Evolutionary conservation across 2,888 invertebrate species (phyloP), one percentile per base, ranked within the genome.

Genomic region (Cosmorhoe ocellata): DNA sequence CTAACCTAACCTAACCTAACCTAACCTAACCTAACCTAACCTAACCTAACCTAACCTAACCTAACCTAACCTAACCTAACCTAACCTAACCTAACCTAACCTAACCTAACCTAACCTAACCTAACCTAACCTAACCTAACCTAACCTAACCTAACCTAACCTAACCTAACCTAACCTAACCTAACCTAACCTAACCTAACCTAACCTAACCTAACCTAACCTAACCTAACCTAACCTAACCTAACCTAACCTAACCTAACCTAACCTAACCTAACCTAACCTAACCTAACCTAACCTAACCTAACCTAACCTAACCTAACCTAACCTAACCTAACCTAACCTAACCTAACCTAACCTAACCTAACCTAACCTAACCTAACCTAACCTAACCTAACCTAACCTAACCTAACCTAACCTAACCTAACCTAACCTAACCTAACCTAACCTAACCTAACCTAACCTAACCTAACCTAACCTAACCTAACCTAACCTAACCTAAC

Each of bases 121-220:
- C 24, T 24, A 24, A 24, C 24, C 24, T 24, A 24, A 24, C 24
- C 24, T 24, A 24, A 24, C 24, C 24, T 24, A 24, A 24, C 24
- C 24, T 24, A 24, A 24, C 49, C 46, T 50, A 55, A 55, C 46
- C 47, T 47, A 51, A 54, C 48, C 49, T 50, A 55, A 55, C 53
- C 49, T 50, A 56, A 51, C 51, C 44, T 47, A 41, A 48, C 47
- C 43, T 47, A 57, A 57, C 41, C 47, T 51, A 57, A 57, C 46
- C 52, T 57, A 52, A 57, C 50, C 52, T 56, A 56, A 56, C 51
- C 48, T 51, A 55, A 55, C 54, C 51, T 51, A 51, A 51, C 48
- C 48, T 51, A 51, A 48, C 47, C 47, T 51, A 51, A 51, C 47
- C 47, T 51, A 56, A 56, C 56, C 51, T 51, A 55, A 50, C 54